Evolutionary conservation across 2,797 vertebrate species (phyloP).

Genomic region (Periparus ater): DNA sequence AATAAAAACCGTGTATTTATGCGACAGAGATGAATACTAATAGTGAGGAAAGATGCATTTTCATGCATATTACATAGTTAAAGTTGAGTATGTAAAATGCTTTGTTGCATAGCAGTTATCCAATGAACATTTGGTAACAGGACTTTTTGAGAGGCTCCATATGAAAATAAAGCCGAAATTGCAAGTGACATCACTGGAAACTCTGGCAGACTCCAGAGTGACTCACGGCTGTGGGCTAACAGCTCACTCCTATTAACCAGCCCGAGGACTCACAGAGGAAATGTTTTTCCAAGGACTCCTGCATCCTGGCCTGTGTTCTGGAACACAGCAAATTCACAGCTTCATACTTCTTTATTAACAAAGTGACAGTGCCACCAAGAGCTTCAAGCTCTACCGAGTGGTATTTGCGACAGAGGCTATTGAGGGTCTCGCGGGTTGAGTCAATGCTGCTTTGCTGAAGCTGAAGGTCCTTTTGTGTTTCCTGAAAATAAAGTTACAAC

Average conservation of each 20-base stretch:
- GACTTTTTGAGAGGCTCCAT: neutral
- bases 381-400: conserved; percentile 85
- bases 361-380: conserved; percentile 84
- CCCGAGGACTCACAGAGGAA: conserved; percentile 81
- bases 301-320: conserved; percentile 83
- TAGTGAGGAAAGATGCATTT: neutral
- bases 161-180: conserved; percentile 15
- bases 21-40: neutral
- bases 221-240: conserved; percentile 12
- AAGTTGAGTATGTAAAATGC: neutral
- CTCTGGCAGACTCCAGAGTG: conserved; percentile 23
- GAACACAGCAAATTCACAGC: conserved; percentile 82
- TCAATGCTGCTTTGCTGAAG: conserved; percentile 86
- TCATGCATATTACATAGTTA: neutral
- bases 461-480: conserved; percentile 87
- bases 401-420: conserved; percentile 87
- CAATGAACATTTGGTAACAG: neutral
- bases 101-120: neutral
- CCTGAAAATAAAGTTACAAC: conserved; percentile 72
- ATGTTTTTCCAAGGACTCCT: conserved; percentile 87
- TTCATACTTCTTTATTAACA: conserved; percentile 87
- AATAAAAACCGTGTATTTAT: neutral
- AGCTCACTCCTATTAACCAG: neutral
- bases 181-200: conserved; percentile 34
- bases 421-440: conserved; percentile 84